These are phyloP conservation scores for Eulithis testata DNA, from an alignment of 2,888 invertebrate genomes.

Conservation along the genomic window DNA sequence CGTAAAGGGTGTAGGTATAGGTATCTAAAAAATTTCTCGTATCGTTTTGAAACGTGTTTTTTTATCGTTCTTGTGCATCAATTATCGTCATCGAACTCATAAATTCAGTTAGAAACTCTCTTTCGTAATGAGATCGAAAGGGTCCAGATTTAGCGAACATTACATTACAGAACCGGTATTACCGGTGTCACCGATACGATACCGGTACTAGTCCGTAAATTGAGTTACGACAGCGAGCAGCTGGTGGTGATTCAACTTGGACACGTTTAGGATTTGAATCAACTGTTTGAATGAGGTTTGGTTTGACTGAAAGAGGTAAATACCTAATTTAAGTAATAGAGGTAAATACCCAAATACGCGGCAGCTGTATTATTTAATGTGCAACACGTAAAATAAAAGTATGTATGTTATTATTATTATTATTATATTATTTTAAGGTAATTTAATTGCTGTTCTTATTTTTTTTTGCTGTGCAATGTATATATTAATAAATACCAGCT, in stretches of 20 bases:
- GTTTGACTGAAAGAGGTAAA: constrained; percentile 6
- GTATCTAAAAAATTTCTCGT: too few species aligned
- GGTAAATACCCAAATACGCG: neutral
- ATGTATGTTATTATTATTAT: too few species aligned
- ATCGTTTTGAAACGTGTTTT: too few species aligned
- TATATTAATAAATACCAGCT: too few species aligned
- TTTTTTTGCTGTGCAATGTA: too few species aligned
- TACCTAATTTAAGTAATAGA: constrained; percentile 3
- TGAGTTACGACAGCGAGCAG: constrained; percentile 37
- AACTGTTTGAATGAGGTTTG: constrained; percentile 31
- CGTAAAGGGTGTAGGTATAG: too few species aligned
- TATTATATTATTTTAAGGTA: too few species aligned
- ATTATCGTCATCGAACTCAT: too few species aligned
- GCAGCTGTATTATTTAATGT: too few species aligned
- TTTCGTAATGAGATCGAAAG: constrained; percentile 19
- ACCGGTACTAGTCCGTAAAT: constrained; percentile 34
- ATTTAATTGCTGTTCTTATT: too few species aligned
- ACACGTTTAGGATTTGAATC: constrained; percentile 11
- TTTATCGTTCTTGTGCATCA: too few species aligned
- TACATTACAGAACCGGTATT: constrained; percentile 28
- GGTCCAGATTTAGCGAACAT: constrained; percentile 32
- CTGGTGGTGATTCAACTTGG: constrained; percentile 38
- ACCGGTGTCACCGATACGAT: constrained; percentile 26
- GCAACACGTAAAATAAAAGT: too few species aligned
- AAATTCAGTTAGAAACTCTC: neutral